Evolutionary conservation across 1,140 invertebrate genomes (phyloP).

Genomic region (Drosophila grimshawi): DNA sequence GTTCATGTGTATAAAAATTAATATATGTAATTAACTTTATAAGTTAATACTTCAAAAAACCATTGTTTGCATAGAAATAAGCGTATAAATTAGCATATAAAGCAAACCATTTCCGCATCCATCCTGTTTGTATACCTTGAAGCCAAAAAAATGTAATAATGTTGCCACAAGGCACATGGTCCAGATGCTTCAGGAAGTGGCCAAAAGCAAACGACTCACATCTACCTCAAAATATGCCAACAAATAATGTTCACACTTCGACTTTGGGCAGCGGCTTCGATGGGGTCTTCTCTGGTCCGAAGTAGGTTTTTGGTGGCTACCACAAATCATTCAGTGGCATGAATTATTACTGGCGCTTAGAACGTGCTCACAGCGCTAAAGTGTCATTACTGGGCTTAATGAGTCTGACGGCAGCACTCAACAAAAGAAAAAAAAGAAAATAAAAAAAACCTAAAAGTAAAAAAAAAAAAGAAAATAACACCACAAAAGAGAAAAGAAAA

Average conservation of each 20-base stretch:
- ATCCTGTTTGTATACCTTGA: not conserved
- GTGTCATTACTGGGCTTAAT: conserved; percentile 80
- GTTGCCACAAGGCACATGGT: conserved; percentile 29
- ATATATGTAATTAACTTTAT: not conserved
- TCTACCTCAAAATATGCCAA: conserved; percentile 67
- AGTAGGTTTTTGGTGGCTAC: conserved; percentile 34
- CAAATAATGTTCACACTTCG: conserved; percentile 75
- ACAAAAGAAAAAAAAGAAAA: conserved; percentile 11
- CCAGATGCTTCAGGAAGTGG: conserved; percentile 48
- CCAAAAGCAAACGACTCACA: conserved; percentile 12
- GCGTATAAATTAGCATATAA: conserved; percentile 10
- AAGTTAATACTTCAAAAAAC: not conserved
- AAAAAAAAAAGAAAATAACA: conserved; percentile 12
- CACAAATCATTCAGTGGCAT: conserved; percentile 80
- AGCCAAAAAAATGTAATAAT: conserved; percentile 31
- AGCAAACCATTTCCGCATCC: not conserved
- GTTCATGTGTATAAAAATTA: no score
- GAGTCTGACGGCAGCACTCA: conserved; percentile 54
- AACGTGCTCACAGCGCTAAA: conserved; percentile 78
- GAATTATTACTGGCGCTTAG: conserved; percentile 74
- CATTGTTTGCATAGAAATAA: conserved; percentile 8
- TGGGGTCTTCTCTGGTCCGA: conserved; percentile 8
- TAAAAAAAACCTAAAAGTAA: conserved; percentile 3
- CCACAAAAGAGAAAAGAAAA: conserved; percentile 35
- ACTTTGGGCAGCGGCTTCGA: conserved; percentile 51